These are phyloP conservation scores for Acrocyrtus sp. DNA, from an alignment of 2,888 invertebrate genomes.

Conservation along the genomic window DNA sequence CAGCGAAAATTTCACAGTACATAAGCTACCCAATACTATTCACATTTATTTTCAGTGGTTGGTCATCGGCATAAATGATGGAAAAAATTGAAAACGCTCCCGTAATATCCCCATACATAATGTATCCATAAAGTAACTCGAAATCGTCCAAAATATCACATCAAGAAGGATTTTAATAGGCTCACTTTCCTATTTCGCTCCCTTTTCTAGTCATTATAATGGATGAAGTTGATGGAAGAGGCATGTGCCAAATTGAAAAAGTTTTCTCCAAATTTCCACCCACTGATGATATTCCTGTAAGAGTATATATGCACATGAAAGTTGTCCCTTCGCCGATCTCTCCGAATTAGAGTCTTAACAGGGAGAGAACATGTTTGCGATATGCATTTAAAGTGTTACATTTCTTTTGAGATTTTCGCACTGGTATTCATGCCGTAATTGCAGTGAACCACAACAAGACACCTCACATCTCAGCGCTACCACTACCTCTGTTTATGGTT, in stretches of 20 bases:
- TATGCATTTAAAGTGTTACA: no score
- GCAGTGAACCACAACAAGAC: no score
- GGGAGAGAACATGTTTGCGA: no score
- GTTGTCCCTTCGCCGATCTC: not conserved
- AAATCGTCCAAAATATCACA: not conserved
- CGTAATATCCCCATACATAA: not conserved
- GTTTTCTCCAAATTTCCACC: slow-evolving; percentile 21
- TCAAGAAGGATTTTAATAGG: slow-evolving; percentile 8
- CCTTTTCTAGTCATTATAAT: not conserved
- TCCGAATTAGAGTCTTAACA: no score
- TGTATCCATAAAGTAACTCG: not conserved
- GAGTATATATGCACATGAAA: no score
- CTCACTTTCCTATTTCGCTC: no score
- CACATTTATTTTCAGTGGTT: not conserved
- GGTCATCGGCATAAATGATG: not conserved
- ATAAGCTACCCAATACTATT: not conserved
- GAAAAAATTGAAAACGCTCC: no score
- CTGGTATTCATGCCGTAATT: no score
- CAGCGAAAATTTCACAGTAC: not conserved
- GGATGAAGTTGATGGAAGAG: not conserved
- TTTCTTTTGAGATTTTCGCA: no score
- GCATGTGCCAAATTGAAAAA: slow-evolving; percentile 34
- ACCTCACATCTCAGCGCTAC: no score
- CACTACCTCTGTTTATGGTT: no score
- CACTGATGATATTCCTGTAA: no score